Conservation (phyloP, 2,888 invertebrate genomes). For the Nemurella pictetii region DNA sequence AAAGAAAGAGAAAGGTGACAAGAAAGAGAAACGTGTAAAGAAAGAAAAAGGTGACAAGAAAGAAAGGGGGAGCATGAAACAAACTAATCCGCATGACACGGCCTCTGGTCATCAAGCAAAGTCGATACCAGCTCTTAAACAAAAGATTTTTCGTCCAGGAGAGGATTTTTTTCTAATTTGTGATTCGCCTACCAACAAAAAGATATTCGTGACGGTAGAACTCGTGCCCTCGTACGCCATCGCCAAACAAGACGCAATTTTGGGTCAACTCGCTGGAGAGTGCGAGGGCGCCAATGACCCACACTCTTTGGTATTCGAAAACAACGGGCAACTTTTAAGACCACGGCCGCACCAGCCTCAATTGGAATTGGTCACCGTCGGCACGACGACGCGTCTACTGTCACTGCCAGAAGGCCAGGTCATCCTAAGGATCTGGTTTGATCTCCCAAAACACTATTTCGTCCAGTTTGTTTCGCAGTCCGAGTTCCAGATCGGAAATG, state of each 20-base stretch:
- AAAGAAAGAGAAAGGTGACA: not conserved
- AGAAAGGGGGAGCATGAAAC: not conserved
- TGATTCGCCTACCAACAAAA: not conserved
- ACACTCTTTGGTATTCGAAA: not conserved
- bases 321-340: not conserved
- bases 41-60: not conserved
- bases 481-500: not conserved
- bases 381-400: conserved; percentile 8
- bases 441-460: conserved; percentile 20
- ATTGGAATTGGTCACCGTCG: not conserved
- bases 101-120: not conserved
- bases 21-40: no score
- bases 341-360: not conserved
- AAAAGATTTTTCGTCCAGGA: not conserved
- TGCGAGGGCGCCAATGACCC: not conserved
- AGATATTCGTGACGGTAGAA: not conserved
- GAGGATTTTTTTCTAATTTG: not conserved
- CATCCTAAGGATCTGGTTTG: conserved; percentile 14
- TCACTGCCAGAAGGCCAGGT: conserved; percentile 20
- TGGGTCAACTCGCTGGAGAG: not conserved
- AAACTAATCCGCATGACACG: not conserved
- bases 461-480: conserved; percentile 24
- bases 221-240: not conserved
- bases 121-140: not conserved
- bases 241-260: not conserved